A percentile compares a stretch with the other conserved stretches of the same genome.
Conservation (phyloP, 2,113 vertebrate species). For the Gnathonemus longibarbis region DNA sequence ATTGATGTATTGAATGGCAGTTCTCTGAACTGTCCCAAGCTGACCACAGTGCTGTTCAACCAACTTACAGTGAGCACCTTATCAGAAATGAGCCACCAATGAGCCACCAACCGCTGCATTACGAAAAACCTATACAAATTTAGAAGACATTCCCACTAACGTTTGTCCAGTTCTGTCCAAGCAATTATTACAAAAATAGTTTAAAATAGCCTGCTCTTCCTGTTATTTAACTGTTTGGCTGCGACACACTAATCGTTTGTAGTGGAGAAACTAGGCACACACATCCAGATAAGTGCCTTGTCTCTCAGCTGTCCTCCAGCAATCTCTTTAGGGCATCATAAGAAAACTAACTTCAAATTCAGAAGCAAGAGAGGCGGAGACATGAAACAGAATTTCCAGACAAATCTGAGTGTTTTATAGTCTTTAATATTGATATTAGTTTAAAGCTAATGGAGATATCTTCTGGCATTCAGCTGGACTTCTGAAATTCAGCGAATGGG, state of each 20-base stretch:
- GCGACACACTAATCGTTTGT: background rate
- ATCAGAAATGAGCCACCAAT: background rate
- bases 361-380: background rate
- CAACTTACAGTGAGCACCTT: background rate
- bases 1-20: background rate
- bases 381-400: background rate
- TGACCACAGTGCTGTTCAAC: background rate
- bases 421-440: background rate
- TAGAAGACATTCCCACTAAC: background rate
- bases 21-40: background rate
- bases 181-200: background rate
- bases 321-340: background rate
- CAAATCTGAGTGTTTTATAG: background rate
- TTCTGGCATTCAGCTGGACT: background rate
- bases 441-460: background rate
- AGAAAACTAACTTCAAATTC: background rate
- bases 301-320: background rate
- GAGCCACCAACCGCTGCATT: background rate
- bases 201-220: background rate
- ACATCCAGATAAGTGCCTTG: background rate
- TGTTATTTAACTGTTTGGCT: background rate
- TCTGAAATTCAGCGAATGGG: constrained; percentile 68
- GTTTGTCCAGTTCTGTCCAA: background rate
- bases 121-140: background rate
- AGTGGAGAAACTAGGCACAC: background rate